Conservation (phyloP, 2,888 invertebrate genomes). For the Drosophila formosana region DNA sequence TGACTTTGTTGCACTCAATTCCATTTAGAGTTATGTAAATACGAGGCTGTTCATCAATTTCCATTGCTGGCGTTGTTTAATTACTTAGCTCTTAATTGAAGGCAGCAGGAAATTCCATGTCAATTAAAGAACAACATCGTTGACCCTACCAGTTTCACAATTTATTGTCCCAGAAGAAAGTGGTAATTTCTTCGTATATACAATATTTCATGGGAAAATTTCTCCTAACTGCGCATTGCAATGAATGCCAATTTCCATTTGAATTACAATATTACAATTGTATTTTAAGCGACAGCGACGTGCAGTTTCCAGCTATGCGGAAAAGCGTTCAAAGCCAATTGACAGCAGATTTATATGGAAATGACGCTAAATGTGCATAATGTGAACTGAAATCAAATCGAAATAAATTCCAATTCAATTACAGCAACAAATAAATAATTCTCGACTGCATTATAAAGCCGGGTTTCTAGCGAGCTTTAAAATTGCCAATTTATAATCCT, state of each 20-base stretch:
- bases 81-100: conserved; percentile 49
- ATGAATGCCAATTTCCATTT: conserved; percentile 50
- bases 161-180: conserved; percentile 36
- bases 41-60: conserved; percentile 26
- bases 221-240: conserved; percentile 37
- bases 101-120: conserved; percentile 44
- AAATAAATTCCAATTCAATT: conserved; percentile 14
- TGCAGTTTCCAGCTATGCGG: conserved; percentile 47
- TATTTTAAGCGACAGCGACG: conserved; percentile 3
- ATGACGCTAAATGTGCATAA: conserved; percentile 39
- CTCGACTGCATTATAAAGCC: background rate
- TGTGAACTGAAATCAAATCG: conserved; percentile 12
- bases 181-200: background rate
- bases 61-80: conserved; percentile 12
- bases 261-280: conserved; percentile 15
- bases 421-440: background rate
- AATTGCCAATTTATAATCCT: background rate
- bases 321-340: conserved; percentile 53
- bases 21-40: conserved; percentile 51
- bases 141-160: conserved; percentile 29
- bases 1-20: conserved; percentile 44
- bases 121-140: conserved; percentile 34
- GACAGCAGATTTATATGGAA: conserved; percentile 45
- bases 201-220: conserved; percentile 43
- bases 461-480: background rate